Base-by-base conservation (phyloP, 1,140 invertebrate genomes). In the Cryptotermes secundus region DNA sequence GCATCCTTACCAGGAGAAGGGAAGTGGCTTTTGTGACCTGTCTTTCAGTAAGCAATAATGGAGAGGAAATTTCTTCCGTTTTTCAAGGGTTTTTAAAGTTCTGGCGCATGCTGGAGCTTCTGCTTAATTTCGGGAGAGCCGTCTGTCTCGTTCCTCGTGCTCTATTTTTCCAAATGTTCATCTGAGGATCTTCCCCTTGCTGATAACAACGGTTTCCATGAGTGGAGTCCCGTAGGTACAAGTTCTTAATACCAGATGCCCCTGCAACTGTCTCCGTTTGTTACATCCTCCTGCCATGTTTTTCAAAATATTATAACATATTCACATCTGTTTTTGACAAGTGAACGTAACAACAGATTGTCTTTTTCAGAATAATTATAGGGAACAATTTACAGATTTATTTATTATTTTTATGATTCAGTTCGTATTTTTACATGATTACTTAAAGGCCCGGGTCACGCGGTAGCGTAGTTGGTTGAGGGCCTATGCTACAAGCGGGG, bases 131-230 rank as follows among this genome's bases (percentile, higher is more conserved):
- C 59, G 2, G 31, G 26, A 72, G 45, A 49, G 45, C n/a, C 26
- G 26, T 72, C 59, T 72, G 59, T 31, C 26, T 72, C 59, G 59
- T 31, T 72, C 59, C n/a, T 72, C 59, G 4, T 9, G 0, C 26
- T 31, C 59, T 26, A 72, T 72, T 72, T 72, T 26, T 72, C 59
- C 59, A 72, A 72, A 72, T 72, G 59, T n/a, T 72, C 59, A 72
- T 72, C 59, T 72, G 59, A 72, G 26, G 31, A 31, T 7, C 59
- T n/a, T 72, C 59, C n/a, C 59, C 59, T 72, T 72, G 3, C 59
- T 72, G 59, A 72, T 72, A 72, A 72, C 59, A 26, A n/a, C 26
- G n/a, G 14, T 31, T 31, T 72, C 59, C 45, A 19, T 72, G 59
- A 72, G 59, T 31, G 59, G 26, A 31, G n/a, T 72, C 59, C 59